phyloP scores from a whole-genome alignment of 2,888 invertebrate species.

The Drosophila neonasuta region DNA sequence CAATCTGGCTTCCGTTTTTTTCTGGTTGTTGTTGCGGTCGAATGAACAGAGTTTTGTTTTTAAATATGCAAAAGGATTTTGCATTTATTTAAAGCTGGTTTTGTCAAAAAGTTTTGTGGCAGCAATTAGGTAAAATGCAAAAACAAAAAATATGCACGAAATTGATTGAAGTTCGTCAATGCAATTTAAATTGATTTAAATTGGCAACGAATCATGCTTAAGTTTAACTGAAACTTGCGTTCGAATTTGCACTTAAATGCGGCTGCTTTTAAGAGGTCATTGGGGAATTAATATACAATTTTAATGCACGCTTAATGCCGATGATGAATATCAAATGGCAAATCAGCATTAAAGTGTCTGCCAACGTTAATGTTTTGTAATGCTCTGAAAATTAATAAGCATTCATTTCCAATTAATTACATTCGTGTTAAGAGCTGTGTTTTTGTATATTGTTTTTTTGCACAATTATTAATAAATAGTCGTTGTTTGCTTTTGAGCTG shows the following conservation, averaged over 20 bases:
- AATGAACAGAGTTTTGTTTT: background rate
- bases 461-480: conserved; percentile 31
- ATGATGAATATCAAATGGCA: conserved; percentile 13
- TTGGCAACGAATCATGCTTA: background rate
- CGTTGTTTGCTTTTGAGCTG: background rate
- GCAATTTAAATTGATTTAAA: background rate
- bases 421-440: conserved; percentile 21
- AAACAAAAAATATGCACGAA: background rate
- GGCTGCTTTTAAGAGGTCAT: background rate
- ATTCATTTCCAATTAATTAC: conserved; percentile 32
- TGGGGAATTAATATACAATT: conserved; percentile 10
- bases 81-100: background rate
- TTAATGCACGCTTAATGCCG: conserved; percentile 3
- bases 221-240: background rate
- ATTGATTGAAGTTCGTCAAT: background rate
- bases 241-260: background rate
- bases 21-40: background rate
- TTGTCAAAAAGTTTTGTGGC: background rate
- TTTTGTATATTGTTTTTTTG: background rate
- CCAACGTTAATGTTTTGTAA: background rate
- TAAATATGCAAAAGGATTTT: background rate
- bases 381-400: conserved; percentile 10
- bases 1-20: background rate
- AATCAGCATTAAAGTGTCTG: conserved; percentile 23
- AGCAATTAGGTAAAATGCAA: background rate